Evolutionary conservation across 1,140 invertebrate genomes (phyloP).

Genomic region (Lasioglossum baleicum): DNA sequence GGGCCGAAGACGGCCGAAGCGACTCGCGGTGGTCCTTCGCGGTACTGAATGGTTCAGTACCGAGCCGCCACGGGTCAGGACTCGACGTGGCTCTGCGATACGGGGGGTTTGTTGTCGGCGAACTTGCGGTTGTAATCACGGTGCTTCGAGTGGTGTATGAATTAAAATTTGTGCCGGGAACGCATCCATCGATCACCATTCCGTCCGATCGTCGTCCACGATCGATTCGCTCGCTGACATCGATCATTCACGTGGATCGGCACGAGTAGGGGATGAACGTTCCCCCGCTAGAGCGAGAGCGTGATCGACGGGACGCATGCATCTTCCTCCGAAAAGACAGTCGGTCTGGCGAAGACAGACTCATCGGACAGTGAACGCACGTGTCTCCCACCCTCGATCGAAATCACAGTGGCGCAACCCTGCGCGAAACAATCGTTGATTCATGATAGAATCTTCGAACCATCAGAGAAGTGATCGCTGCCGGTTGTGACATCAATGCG

Average conservation of each 20-base stretch:
- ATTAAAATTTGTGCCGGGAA: constrained; percentile 38
- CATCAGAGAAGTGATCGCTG: not conserved
- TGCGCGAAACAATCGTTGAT: no score
- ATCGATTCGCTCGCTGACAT: not conserved
- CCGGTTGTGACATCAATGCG: constrained; percentile 22
- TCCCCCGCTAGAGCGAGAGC: not conserved
- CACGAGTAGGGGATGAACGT: not conserved
- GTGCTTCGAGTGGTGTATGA: constrained; percentile 33
- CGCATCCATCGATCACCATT: not conserved
- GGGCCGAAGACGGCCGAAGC: constrained; percentile 61
- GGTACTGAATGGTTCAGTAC: constrained; percentile 74
- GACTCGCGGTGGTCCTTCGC: constrained; percentile 63
- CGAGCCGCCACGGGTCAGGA: constrained; percentile 74
- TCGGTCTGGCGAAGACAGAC: not conserved
- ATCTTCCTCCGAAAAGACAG: not conserved
- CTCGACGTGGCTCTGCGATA: constrained; percentile 63
- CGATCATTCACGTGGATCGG: not conserved
- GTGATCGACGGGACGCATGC: not conserved
- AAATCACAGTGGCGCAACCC: no score
- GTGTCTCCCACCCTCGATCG: not conserved
- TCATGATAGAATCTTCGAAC: not conserved
- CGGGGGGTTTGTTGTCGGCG: constrained; percentile 2
- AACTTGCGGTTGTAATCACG: not conserved
- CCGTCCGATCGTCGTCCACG: not conserved
- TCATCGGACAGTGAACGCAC: not conserved